phyloP scores from a whole-genome alignment of 2,797 vertebrate genomes.

The Myiothlypis coronata region DNA sequence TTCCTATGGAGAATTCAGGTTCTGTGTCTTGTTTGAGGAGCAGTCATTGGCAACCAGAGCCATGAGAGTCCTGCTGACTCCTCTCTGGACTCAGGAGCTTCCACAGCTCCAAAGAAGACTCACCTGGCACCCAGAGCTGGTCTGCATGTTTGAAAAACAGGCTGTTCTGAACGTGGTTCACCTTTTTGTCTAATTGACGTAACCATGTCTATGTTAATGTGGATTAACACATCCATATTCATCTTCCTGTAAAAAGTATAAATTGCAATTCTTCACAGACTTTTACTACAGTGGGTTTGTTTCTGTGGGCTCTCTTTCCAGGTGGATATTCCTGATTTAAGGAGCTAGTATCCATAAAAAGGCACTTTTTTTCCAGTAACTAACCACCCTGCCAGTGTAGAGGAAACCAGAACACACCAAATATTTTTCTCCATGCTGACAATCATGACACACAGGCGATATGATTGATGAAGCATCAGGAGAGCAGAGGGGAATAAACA shows the following conservation, averaged over 20 bases:
- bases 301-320: not conserved
- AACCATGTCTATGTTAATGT: not conserved
- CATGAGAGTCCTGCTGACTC: accelerated
- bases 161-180: not conserved
- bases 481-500: not conserved
- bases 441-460: not conserved
- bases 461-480: not conserved
- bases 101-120: not conserved
- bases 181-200: not conserved
- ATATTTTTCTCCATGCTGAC: not conserved
- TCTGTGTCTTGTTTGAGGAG: not conserved
- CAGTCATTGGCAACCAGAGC: not conserved
- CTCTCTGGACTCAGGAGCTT: not conserved
- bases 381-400: not conserved
- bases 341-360: not conserved
- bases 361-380: not conserved
- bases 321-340: not conserved
- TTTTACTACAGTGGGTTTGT: not conserved
- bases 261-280: not conserved
- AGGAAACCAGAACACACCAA: not conserved
- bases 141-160: not conserved
- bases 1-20: not conserved
- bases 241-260: not conserved
- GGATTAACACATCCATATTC: not conserved
- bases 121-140: not conserved